Evolutionary conservation across 2,113 vertebrate genomes (phyloP).

Genomic region (Pachyramphus minor): DNA sequence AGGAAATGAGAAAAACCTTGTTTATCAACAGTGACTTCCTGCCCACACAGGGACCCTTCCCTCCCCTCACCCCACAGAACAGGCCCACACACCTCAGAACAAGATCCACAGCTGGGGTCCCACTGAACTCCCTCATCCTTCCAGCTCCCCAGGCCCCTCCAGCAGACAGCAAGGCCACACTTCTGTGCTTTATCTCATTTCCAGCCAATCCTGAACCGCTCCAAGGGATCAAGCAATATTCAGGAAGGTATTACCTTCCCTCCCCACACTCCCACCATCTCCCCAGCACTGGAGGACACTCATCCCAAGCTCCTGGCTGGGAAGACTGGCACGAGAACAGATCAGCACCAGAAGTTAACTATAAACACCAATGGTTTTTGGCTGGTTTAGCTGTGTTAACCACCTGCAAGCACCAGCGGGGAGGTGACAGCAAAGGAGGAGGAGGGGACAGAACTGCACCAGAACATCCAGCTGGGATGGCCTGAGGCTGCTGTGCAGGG

Average conservation of each 20-base stretch:
- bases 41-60: neutral
- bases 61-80: neutral
- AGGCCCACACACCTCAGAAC: fast-evolving
- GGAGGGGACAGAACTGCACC: neutral
- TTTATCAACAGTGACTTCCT: slow-evolving; percentile 60
- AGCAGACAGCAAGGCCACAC: fast-evolving
- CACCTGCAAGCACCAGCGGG: fast-evolving
- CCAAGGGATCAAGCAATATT: fast-evolving
- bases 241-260: fast-evolving
- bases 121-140: fast-evolving
- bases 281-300: neutral
- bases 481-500: neutral
- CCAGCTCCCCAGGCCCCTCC: fast-evolving
- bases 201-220: neutral
- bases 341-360: neutral
- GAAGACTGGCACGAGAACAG: neutral
- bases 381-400: neutral
- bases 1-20: slow-evolving; percentile 32
- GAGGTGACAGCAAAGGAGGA: neutral
- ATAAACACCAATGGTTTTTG: fast-evolving
- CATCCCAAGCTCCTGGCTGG: neutral
- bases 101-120: neutral
- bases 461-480: neutral
- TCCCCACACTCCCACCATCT: neutral
- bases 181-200: fast-evolving